Evolutionary conservation across 2,797 vertebrate species (phyloP), one percentile per base, ranked within the genome.

Genomic region (Salarias fasciatus): DNA sequence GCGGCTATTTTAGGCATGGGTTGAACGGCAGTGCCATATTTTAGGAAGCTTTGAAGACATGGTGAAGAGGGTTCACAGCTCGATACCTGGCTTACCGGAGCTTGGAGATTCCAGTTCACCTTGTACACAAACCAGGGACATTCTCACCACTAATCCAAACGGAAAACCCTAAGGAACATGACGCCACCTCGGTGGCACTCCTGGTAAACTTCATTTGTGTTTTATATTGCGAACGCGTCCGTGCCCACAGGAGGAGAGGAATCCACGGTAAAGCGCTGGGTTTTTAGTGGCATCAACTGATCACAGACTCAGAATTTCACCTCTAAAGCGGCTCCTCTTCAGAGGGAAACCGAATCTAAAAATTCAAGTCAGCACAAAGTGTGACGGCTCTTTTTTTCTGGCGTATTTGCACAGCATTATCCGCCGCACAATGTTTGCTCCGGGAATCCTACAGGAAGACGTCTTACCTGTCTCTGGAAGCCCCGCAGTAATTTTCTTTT

Each of bases 291-390:
- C 24, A 24, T 24, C 18, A 3, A 24, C 18, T 24, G 18, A 7
- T 42, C 33, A 51, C 29, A 35, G 12, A 30, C 15, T 52, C 8
- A 5, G 6, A 56, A 56, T 44, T 63, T 51, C 31, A 36, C 40
- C 43, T 65, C 30, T 55, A 12, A 68, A 62, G 55, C 45, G 43
- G 36, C 14, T 13, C 15, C n/a, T 53, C 50, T 63, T 76, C 12
- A 53, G 11, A 69, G 30, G 31, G 45, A 40, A 45, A 55, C 73
- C 10, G 44, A 59, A 77, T 33, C 53, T 45, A 29, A 13, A 61
- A 57, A 42, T 57, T 53, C 18, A 40, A 49, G 38, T 56, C 33
- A 68, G 18, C 13, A 30, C 11, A 38, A 13, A 11, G 5, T 66
- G 50, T 18, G 9, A 46, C 43, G 35, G 30, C 50, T 63, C 41